Conservation (phyloP, 2,797 vertebrate species). For the Aeoliscus strigatus region DNA sequence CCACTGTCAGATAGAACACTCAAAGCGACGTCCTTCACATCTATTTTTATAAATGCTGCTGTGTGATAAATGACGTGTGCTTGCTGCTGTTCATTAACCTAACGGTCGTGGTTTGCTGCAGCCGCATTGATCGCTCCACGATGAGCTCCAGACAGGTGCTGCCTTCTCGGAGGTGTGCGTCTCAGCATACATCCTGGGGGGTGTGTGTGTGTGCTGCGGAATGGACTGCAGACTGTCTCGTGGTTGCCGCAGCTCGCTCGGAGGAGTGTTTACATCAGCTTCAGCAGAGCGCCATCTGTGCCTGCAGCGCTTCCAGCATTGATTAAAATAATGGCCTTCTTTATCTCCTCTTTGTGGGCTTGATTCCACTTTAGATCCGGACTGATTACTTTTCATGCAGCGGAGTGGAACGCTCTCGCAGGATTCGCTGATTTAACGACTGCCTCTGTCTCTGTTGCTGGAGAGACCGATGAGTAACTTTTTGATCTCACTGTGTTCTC, state of each 20-base stretch:
- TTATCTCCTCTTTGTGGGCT: constrained; percentile 3
- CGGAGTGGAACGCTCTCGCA: not conserved
- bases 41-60: not conserved
- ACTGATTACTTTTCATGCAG: not conserved
- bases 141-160: constrained; percentile 1
- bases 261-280: constrained; percentile 15
- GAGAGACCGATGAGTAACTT: too few species aligned
- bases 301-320: constrained; percentile 11
- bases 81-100: constrained; percentile 40
- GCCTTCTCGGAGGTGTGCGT: not conserved
- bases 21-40: too few species aligned
- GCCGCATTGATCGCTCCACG: constrained; percentile 2
- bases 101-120: constrained; percentile 9
- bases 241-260: constrained; percentile 9
- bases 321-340: constrained; percentile 8
- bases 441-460: too few species aligned
- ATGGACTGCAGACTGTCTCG: not conserved
- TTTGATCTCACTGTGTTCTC: too few species aligned
- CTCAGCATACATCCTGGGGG: too few species aligned
- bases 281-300: constrained; percentile 33
- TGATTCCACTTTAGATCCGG: constrained; percentile 2
- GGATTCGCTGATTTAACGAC: too few species aligned
- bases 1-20: not conserved
- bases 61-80: constrained; percentile 4
- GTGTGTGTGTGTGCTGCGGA: not conserved